Percentiles rank a stretch among this genome's conserved stretches.
phyloP scores from a whole-genome alignment of 1,140 invertebrate genomes.

The Whitmania pigra region DNA sequence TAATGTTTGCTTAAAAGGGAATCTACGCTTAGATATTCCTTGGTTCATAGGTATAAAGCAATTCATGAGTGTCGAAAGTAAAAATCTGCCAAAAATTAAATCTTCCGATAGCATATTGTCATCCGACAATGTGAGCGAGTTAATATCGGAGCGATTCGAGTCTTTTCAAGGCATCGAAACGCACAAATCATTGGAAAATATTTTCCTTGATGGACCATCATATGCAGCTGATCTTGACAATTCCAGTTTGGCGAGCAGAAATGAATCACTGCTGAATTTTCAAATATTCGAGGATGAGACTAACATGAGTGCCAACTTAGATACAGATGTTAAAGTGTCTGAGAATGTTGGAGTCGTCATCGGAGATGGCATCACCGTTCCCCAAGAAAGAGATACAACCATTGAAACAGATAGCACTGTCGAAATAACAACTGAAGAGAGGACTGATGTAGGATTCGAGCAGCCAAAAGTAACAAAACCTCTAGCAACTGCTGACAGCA shows the following conservation, averaged over 20 bases:
- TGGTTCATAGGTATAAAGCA: background rate
- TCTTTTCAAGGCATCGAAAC: background rate
- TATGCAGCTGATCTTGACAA: constrained; percentile 7
- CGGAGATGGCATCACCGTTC: background rate
- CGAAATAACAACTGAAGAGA: background rate
- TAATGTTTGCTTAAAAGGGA: background rate
- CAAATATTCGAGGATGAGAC: constrained; percentile 1
- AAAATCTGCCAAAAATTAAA: background rate
- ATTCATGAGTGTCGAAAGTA: background rate
- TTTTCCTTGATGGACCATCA: constrained; percentile 20
- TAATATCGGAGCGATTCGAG: background rate
- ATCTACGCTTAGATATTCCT: background rate
- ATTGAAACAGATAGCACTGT: background rate
- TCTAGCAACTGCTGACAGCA: constrained; percentile 20
- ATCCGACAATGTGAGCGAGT: background rate
- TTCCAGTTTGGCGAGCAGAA: background rate
- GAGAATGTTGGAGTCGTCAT: constrained; percentile 1
- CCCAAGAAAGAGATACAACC: background rate
- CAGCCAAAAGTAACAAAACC: background rate
- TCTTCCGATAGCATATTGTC: constrained; percentile 9
- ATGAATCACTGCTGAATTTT: background rate
- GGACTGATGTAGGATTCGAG: background rate
- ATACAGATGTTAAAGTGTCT: background rate
- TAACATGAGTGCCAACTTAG: background rate
- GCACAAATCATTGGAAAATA: constrained; percentile 22